A percentile compares a stretch with the other conserved stretches of the same genome.
Evolutionary conservation across 1,140 invertebrate species (phyloP).

Genomic region (Centruroides vittatus): DNA sequence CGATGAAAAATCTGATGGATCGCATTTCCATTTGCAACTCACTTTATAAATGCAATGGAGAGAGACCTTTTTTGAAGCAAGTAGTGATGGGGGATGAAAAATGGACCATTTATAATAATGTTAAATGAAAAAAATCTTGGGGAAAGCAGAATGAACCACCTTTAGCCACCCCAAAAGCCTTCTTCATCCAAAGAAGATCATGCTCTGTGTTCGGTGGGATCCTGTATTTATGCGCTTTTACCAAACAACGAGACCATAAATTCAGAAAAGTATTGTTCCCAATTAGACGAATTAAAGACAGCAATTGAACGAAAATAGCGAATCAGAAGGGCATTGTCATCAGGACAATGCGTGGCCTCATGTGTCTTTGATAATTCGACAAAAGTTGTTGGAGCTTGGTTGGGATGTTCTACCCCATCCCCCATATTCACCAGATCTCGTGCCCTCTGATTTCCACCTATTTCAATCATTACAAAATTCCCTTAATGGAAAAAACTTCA

Average conservation of each 20-base stretch:
- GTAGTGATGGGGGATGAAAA: background rate
- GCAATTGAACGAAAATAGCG: background rate
- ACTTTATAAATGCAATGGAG: background rate
- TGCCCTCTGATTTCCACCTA: slow-evolving; percentile 30
- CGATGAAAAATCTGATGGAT: background rate
- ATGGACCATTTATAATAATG: background rate
- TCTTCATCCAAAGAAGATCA: background rate
- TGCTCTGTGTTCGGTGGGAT: slow-evolving; percentile 3
- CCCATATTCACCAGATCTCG: slow-evolving; percentile 31
- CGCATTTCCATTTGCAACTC: background rate
- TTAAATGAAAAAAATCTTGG: background rate
- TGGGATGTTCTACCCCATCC: slow-evolving; percentile 32
- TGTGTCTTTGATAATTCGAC: slow-evolving; percentile 17
- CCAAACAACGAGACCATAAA: slow-evolving; percentile 9
- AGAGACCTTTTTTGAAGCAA: background rate
- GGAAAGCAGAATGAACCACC: background rate
- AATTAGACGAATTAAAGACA: slow-evolving; percentile 2
- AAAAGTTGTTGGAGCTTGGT: slow-evolving; percentile 23
- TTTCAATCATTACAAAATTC: slow-evolving; percentile 18
- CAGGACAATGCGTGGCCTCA: slow-evolving; percentile 20
- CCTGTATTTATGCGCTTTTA: slow-evolving; percentile 2
- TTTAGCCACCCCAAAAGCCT: background rate
- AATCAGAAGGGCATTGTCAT: background rate
- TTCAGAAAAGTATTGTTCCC: background rate
- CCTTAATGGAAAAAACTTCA: background rate